These are phyloP conservation scores for Wiebesia pumilae DNA, from an alignment of 1,140 invertebrate species.

Conservation along the genomic window DNA sequence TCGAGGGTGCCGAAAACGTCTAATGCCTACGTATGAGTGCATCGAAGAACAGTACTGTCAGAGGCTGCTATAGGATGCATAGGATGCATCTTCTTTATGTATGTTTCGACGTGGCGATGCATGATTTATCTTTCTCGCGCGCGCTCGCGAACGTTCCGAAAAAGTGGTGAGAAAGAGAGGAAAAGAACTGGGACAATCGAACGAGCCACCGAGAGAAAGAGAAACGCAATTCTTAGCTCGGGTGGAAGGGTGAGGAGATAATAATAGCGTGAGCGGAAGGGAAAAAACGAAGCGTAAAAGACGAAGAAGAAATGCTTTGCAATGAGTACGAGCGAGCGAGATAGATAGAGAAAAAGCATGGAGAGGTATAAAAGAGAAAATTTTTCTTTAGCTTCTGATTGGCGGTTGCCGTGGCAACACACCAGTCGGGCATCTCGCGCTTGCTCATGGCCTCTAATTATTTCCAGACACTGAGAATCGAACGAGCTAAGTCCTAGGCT, in stretches of 20 bases:
- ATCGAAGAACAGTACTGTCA: not conserved
- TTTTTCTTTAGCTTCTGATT: conserved; percentile 75
- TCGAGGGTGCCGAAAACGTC: no score
- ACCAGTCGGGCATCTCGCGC: conserved; percentile 16
- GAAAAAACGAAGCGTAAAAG: conserved; percentile 45
- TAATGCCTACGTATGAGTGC: not conserved
- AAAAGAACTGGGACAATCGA: not conserved
- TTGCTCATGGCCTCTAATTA: conserved; percentile 74
- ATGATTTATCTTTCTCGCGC: conserved; percentile 71
- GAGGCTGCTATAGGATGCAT: not conserved
- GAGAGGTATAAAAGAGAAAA: conserved; percentile 69
- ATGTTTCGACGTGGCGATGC: conserved; percentile 71
- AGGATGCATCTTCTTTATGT: conserved; percentile 46
- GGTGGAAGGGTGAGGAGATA: no score
- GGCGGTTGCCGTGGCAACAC: conserved; percentile 75
- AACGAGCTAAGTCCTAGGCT: conserved; percentile 66
- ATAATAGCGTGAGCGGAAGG: not conserved
- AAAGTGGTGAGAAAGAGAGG: not conserved
- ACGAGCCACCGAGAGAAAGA: not conserved
- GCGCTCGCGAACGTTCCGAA: conserved; percentile 50
- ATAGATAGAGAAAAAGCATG: conserved; percentile 51
- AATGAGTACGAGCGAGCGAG: conserved; percentile 30
- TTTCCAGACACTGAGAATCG: conserved; percentile 77
- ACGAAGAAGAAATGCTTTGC: conserved; percentile 12
- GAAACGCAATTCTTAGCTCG: not conserved